Evolutionary conservation across 1,140 invertebrate genomes (phyloP).

Genomic region (Drosophila ironensis): DNA sequence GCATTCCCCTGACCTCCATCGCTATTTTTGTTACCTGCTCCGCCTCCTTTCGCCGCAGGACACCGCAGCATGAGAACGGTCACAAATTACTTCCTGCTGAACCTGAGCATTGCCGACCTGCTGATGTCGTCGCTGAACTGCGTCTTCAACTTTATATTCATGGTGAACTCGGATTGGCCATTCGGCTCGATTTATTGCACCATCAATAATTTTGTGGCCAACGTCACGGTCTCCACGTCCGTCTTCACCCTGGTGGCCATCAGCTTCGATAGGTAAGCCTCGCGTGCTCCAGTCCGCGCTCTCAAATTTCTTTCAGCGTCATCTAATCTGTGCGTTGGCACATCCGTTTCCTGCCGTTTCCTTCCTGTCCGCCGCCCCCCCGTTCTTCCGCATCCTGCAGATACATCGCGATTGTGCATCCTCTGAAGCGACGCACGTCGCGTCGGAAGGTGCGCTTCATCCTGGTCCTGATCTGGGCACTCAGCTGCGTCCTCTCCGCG

Average conservation of each 20-base stretch:
- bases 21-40: neutral
- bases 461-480: constrained; percentile 91
- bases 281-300: neutral
- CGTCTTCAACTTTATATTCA: constrained; percentile 96
- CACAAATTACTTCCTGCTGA: constrained; percentile 98
- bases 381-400: constrained; percentile 84
- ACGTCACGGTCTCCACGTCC: constrained; percentile 92
- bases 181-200: constrained; percentile 93
- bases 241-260: constrained; percentile 95
- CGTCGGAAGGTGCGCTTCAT: constrained; percentile 89
- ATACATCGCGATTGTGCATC: constrained; percentile 95
- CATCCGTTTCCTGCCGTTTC: constrained; percentile 16
- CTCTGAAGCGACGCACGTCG: constrained; percentile 92
- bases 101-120: constrained; percentile 95
- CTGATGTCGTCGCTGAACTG: constrained; percentile 96
- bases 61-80: constrained; percentile 96
- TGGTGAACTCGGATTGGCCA: constrained; percentile 91
- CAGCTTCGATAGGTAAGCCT: constrained; percentile 89
- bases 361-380: constrained; percentile 30
- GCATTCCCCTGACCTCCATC: neutral
- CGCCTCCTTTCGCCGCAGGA: constrained; percentile 80
- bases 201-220: constrained; percentile 94
- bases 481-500: constrained; percentile 89
- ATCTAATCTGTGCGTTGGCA: constrained; percentile 29
- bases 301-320: neutral